phyloP scores from a whole-genome alignment of 2,797 vertebrate species.

The Chloroceryle inda region DNA sequence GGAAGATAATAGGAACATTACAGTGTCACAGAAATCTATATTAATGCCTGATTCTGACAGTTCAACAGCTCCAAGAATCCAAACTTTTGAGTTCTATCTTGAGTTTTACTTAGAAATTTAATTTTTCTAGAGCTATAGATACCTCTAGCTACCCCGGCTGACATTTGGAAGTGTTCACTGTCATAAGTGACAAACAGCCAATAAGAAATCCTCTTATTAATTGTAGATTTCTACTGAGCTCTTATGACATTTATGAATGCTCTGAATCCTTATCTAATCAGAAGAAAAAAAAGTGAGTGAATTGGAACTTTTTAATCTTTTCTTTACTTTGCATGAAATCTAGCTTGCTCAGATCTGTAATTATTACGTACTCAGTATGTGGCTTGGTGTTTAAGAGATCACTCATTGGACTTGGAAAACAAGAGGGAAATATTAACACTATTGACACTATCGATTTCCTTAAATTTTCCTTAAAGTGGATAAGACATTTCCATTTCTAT shows the following conservation, averaged over 20 bases:
- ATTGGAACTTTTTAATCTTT: neutral
- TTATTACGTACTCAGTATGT: neutral
- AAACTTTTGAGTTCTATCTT: neutral
- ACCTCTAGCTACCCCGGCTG: neutral
- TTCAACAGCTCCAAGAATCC: neutral
- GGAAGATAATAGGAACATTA: neutral
- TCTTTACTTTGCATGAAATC: neutral
- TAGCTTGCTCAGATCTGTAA: neutral
- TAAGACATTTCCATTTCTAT: neutral
- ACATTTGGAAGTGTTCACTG: neutral
- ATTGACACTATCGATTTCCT: no score
- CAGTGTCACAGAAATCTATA: neutral
- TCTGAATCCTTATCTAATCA: neutral
- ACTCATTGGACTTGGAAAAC: neutral
- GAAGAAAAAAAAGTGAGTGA: neutral
- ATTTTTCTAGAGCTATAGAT: neutral
- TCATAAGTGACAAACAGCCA: neutral
- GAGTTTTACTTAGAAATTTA: neutral
- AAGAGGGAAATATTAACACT: neutral
- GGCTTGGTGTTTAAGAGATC: neutral
- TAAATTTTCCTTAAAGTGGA: no score
- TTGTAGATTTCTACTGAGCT: neutral
- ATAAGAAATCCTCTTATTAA: neutral
- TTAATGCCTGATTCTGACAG: neutral
- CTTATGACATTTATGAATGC: neutral